Conservation (phyloP, 2,888 invertebrate genomes). For the Trissoscelio sp. region DNA sequence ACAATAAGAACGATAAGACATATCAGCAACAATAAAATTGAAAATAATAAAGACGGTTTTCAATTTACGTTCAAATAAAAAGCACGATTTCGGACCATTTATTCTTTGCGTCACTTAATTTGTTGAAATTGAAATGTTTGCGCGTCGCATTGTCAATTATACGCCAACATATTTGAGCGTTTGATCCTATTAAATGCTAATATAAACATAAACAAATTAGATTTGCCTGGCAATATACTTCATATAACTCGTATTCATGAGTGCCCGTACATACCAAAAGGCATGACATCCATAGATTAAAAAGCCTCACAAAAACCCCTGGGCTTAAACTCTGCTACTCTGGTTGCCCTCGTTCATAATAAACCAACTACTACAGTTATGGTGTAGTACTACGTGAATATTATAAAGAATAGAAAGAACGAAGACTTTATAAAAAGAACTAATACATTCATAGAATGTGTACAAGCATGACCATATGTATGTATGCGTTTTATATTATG, state of each 20-base stretch:
- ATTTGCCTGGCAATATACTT: slow-evolving; percentile 5
- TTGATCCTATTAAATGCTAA: neutral
- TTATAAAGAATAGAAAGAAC: slow-evolving; percentile 23
- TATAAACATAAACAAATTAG: slow-evolving; percentile 10
- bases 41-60: neutral
- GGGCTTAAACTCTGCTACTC: slow-evolving; percentile 31
- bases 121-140: neutral
- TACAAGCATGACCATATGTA: neutral
- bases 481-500: slow-evolving; percentile 7
- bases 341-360: slow-evolving; percentile 37
- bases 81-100: neutral
- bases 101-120: neutral
- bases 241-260: neutral
- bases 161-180: neutral
- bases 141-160: neutral
- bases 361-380: slow-evolving; percentile 32
- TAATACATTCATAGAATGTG: neutral
- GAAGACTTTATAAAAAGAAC: slow-evolving; percentile 32
- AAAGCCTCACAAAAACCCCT: slow-evolving; percentile 21
- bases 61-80: neutral
- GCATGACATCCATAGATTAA: slow-evolving; percentile 29
- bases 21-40: neutral
- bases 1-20: neutral
- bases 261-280: neutral
- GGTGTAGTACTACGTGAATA: slow-evolving; percentile 28